Base-by-base conservation (phyloP, 2,797 vertebrate genomes). In the Sebastes itinus region DNA sequence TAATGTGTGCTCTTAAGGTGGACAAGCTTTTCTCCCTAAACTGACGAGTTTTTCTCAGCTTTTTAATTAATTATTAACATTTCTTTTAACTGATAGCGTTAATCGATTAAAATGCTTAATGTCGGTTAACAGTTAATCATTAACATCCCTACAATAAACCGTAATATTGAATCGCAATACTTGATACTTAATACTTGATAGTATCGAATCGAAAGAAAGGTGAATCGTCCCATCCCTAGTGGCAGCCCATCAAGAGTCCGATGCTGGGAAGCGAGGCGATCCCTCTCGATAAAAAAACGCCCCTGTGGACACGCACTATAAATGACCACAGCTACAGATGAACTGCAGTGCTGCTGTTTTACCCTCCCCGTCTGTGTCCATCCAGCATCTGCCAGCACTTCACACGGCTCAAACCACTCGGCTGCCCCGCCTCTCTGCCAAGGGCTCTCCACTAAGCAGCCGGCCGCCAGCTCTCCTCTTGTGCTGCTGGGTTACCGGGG, bases 341-440 rank as follows among this genome's bases (percentile, higher is more conserved):
- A 75, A 64, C 49, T 46, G 28, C 49, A 65, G 14, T 22, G 73
- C 65, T 55, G 67, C 33, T 18, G 6, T 7, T 65, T 16, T 0
- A 42, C 27, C 72, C 60, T 49, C 49, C 5, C 33, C 1, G 38
- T 23, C 28, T 49, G 65, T 2, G 46, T 70, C 64, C 67, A 2
- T 56, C 77, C 55, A 64, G 66, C 83, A 88, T 72, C 88, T 91
- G 89, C 87, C 86, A 79, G 83, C 79, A 68, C 88, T 91, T 87
- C 84, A 88, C 77, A 56, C 86, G 27, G 82, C 84, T 75, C 73
- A 33, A 46, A 65, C 66, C 84, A 74, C 89, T 86, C 78, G 18
- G 54, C 71, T 42, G 80, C 66, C 85, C 78, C 1, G 54, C 63
- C 3, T 32, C 63, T 42, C 65, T 46, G 61, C 61, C 55, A 64